phyloP scores from a whole-genome alignment of 2,888 invertebrate species.

The Rhopalosiphum nymphaeae region DNA sequence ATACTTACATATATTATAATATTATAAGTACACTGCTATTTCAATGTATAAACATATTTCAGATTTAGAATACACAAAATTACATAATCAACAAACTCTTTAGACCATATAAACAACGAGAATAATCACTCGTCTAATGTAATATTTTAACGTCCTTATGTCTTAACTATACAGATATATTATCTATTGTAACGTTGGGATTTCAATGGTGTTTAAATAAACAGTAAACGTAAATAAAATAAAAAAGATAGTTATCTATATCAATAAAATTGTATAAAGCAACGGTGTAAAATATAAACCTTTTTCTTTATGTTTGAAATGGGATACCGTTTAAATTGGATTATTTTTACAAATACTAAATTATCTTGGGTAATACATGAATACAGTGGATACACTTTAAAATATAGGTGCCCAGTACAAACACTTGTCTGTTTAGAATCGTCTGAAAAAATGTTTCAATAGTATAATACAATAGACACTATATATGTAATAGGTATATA shows the following conservation, averaged over 20 bases:
- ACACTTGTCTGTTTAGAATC: not conserved
- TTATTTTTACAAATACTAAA: conserved; percentile 14
- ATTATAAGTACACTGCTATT: not conserved
- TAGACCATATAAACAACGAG: not conserved
- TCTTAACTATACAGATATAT: not conserved
- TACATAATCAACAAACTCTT: not conserved
- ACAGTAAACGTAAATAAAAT: not conserved
- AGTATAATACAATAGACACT: not conserved
- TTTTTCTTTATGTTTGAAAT: not conserved
- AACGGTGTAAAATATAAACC: not conserved
- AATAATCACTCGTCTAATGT: not conserved
- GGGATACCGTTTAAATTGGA: conserved; percentile 9
- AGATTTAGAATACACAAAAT: not conserved
- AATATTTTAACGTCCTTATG: not conserved
- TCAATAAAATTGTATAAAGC: not conserved
- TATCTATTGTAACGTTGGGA: not conserved
- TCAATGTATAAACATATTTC: not conserved
- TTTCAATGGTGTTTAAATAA: not conserved
- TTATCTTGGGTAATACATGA: not conserved
- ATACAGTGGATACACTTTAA: not conserved
- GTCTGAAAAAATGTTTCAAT: not conserved
- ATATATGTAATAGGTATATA: not conserved
- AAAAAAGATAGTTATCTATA: not conserved
- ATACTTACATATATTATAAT: not conserved
- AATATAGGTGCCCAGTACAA: not conserved